Evolutionary conservation across 1,140 invertebrate genomes (phyloP).

Genomic region (Cherax quadricarinatus): DNA sequence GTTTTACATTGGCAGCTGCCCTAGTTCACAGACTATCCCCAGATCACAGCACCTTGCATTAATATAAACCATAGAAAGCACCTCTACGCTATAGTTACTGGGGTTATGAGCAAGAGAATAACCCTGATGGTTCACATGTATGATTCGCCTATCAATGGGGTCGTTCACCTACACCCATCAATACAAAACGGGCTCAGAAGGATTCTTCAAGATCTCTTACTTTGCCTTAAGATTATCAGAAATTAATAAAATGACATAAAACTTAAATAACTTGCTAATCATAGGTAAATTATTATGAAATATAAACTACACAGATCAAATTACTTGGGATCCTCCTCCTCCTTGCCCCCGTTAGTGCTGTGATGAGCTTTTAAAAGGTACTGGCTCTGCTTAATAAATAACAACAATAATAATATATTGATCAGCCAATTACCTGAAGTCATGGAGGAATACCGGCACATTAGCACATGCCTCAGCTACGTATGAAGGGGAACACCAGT

Average conservation of each 20-base stretch:
- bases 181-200: neutral
- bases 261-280: too few relatives aligned
- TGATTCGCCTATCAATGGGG: neutral
- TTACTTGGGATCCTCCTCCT: neutral
- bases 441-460: conserved; percentile 52
- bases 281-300: too few relatives aligned
- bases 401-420: conserved; percentile 38
- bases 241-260: too few relatives aligned
- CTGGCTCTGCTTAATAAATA: conserved; percentile 66
- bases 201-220: neutral
- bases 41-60: conserved; percentile 71
- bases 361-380: conserved; percentile 55
- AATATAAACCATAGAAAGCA: conserved; percentile 70
- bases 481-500: conserved; percentile 9
- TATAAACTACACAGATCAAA: neutral
- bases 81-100: conserved; percentile 70
- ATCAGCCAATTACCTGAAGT: conserved; percentile 59
- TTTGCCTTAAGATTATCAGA: too few relatives aligned
- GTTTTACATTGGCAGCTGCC: conserved; percentile 58
- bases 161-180: conserved; percentile 27
- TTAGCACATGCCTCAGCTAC: conserved; percentile 36
- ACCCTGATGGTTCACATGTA: conserved; percentile 58
- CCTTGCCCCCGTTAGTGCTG: conserved; percentile 26
- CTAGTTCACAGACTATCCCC: conserved; percentile 69
- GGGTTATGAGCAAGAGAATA: conserved; percentile 68